These are phyloP conservation scores for Drosophila arizonae DNA, from an alignment of 1,140 invertebrate species.

Conservation along the genomic window DNA sequence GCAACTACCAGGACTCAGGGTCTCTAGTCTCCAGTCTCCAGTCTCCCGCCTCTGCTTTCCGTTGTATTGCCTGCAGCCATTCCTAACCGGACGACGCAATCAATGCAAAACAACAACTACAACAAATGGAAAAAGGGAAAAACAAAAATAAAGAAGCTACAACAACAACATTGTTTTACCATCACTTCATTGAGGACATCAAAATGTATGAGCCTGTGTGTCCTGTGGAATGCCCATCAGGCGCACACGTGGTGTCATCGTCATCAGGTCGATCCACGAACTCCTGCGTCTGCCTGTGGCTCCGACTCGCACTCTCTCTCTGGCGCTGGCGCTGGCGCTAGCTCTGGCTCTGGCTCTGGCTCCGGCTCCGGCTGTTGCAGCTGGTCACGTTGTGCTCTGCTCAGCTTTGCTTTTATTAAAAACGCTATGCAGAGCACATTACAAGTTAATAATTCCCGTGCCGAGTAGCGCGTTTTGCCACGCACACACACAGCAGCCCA, in stretches of 20 bases:
- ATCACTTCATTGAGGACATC: conserved; percentile 79
- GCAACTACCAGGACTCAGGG: conserved; percentile 47
- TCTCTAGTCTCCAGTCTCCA: not conserved
- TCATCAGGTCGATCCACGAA: conserved; percentile 60
- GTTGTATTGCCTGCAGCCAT: not conserved
- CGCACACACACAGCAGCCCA: conserved; percentile 16
- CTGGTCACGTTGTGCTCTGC: conserved; percentile 72
- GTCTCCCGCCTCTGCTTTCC: not conserved
- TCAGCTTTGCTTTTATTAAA: conserved; percentile 73
- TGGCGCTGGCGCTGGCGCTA: conserved; percentile 1
- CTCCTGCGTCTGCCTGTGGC: conserved; percentile 10
- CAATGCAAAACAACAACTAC: conserved; percentile 63
- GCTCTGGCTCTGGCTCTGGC: conserved; percentile 3
- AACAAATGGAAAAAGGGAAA: conserved; percentile 21
- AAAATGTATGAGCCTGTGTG: conserved; percentile 71
- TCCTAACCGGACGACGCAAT: conserved; percentile 68
- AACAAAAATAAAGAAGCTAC: conserved; percentile 24
- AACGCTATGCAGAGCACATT: conserved; percentile 81
- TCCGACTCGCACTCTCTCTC: not conserved
- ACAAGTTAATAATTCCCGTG: conserved; percentile 81
- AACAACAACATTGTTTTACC: conserved; percentile 52
- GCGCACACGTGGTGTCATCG: conserved; percentile 70
- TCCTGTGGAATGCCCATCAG: conserved; percentile 52
- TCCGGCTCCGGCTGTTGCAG: conserved; percentile 41
- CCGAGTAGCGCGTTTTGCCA: conserved; percentile 38